Base-by-base conservation (phyloP, 1,140 invertebrate genomes). In the Penaeus vannamei region DNA sequence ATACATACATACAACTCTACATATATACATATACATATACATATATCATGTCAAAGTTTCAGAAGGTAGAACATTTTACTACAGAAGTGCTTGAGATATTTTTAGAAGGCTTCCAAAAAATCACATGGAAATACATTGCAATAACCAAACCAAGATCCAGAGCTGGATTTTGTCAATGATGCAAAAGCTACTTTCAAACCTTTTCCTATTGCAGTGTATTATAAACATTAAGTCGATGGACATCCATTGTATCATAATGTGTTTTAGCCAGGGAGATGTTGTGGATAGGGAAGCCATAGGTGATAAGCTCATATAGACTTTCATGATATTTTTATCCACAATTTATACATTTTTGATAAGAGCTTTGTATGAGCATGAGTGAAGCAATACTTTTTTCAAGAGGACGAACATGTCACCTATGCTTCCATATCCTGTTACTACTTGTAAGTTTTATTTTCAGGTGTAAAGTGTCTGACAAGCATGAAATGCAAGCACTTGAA, bases 401-500 rank as follows among this genome's bases (percentile, higher is more conserved):
- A 86, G 29, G 53, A 42, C 59, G 32, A 66, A 86, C 60, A 17
- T n/a, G 62, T 86, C 85, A 86, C 85, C 85, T 80, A 86, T 86
- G 76, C 85, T 86, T 86, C 85, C 76, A 86, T 80, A 77, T 86
- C 85, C 85, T 64, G 17, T 62, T 80, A 86, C 80, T 79, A 86
- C 59, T 86, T 79, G 79, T 62, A 79, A 77, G 36, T 86, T 86
- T 80, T 64, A 86, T 79, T 86, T 86, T 86, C 85, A 86, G 85
- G 76, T 89, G 87, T 89, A 89, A 89, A 89, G 69, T 84, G 86
- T 88, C 59, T 88, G 82, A 85, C 76, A 77, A 84, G 82, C 82
- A 89, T 89, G n/a, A 42, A 89, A 84, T 89, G 72, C 82, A 89
- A 89, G 87, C 87, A 89, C 87, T 89, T 89, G 87, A 89, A 89